Base-by-base conservation (phyloP, 1,140 invertebrate genomes). In the Dendroctonus valens region DNA sequence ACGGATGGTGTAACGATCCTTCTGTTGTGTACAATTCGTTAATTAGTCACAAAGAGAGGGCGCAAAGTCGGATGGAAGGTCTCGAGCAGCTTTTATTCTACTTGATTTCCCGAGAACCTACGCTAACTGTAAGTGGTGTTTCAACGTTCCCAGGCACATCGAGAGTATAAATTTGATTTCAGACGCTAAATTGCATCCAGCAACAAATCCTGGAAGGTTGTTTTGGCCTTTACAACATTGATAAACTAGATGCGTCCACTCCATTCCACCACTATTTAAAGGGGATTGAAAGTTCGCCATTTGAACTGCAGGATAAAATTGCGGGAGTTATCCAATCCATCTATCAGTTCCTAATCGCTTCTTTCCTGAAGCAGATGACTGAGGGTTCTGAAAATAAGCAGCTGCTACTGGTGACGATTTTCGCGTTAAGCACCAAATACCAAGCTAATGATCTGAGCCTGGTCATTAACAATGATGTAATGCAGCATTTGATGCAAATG, bases 131-230 rank as follows among this genome's bases (percentile, higher is more conserved):
- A 40, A 15, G 62, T 49, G 6, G 26, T 41, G 5, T 14, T 7
- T 52, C 5, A 5, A 61, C 6, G 5, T 41, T 40, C 14, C 7
- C 6, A 11, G 4, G 8, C 42, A 9, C 8, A 46, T 46, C 8
- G 8, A 11, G 1, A 46, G 4, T 46, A 11, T 12, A 41, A 53
- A 11, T 63, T 26, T 15, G 48, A 4, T 58, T 39, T 48, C 8
- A 65, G 62, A 42, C 75, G 7, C 65, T 72, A n/a, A 75, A 74
- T 49, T 71, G 73, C 58, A 82, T 84, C 9, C 82, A 86, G 68
- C 80, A 86, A 41, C 83, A 86, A 74, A 75, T 87, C 3, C 73
- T 88, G 39, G 79, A 82, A 59, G 85, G 85, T 9, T 86, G 83
- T 75, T 88, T 87, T 74, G 83, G 83, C 15, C 76, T 87, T 26